Base-by-base conservation (phyloP, 1,140 invertebrate species). In the Trichonephila inaurata region DNA sequence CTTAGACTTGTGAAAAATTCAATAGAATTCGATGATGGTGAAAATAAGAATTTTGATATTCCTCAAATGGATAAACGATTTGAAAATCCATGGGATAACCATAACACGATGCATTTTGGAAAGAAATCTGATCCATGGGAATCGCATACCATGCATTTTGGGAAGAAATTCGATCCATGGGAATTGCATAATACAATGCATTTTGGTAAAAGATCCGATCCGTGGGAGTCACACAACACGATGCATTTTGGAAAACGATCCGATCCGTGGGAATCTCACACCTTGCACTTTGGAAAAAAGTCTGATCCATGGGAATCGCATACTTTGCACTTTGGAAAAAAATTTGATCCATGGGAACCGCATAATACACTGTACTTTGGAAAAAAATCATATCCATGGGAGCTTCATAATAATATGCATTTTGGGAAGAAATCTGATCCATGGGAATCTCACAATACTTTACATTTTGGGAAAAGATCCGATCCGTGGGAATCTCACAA, bases 381-480 rank as follows among this genome's bases (percentile, higher is more conserved):
- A 0, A 89, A 89, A 69, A 89, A 58, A 28, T 89, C 21, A 24
- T 40, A 58, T 81, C 72, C 72, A 19, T 91, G 89, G 89, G 69
- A 91, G 2, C 28, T 18, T 1, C 89, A 82, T 40, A 91, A 93
- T 28, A 89, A 69, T 19, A 40, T 93, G 92, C 87, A 83, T n/a
- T 94, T 93, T 89, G 92, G 92, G 4, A 93, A 93, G 12, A 93
- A 24, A 81, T 89, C 85, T 4, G 66, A 93, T 58, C 64, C 62
- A 2, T 89, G 85, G 86, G 64, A 89, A 3, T 28, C 8, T 4
- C 92, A 93, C 33, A 93, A 93, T 44, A 93, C 85, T 18, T 62
- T 93, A 81, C 81, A 89, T 24, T 90, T 92, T 66, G 91, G 91
- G 5, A 92, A 92, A 58, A 83, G 69, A 69, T 58, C 62, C 8